Base-by-base conservation (phyloP, 2,113 vertebrate genomes). In the Struthio camelus region DNA sequence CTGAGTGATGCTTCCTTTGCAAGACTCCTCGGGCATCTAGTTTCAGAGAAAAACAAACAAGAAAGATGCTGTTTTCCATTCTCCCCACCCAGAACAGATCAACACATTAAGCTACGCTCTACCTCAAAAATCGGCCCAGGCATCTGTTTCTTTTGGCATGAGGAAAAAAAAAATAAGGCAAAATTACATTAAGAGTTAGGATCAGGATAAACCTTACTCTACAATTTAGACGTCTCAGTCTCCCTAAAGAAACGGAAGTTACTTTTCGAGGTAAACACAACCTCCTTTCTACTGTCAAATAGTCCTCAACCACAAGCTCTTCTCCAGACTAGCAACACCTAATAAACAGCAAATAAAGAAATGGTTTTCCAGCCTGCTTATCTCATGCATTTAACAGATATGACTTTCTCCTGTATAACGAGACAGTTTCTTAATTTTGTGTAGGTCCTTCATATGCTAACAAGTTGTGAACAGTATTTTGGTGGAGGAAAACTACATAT, bases 11-110 rank as follows among this genome's bases (percentile, higher is more conserved):
- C 46, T 95, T 61, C 91, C 59, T 80, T 30, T 89, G 75, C 65
- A 93, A 78, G 70, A 97, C 97, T 94, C 96, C 89, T 93, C 91
- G 93, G 5, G 84, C 94, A 95, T 96, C 97, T 98, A 87, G 65
- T 96, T 90, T 50, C 84, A 94, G 2, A 75, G 32, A 65, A 71
- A 90, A 62, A 95, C 22, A 95, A 83, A 82, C 1, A 67, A 56
- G 59, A 38, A 42, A 67, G 9, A 58, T 24, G 23, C 65, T 9
- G 71, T 54, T 61, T 54, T 44, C 19, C 20, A 50, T 71, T 24
- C 67, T 18, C 20, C 51, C 64, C 48, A 2, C 0, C 25, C 71
- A 67, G n/a, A 85, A 69, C 9, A 56, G 13, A 66, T 22, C 3
- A 64, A 67, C 5, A 38, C 1, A 7, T n/a, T n/a, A 75, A 66